Base-by-base conservation (phyloP, 2,888 invertebrate species). In the Cristatella mucedo region DNA sequence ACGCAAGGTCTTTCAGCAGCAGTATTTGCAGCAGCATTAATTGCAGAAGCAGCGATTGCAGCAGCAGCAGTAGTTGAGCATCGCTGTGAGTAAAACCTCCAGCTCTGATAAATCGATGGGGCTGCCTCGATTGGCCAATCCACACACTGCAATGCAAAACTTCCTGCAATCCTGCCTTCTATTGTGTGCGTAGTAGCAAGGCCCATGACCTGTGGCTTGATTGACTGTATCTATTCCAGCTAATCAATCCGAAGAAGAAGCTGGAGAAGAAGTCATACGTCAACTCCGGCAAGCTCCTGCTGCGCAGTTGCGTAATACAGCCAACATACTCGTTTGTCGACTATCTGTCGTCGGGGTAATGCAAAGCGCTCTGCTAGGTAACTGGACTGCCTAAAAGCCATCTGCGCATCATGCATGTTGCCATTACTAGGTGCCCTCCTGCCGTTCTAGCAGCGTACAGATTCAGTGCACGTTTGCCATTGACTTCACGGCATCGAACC, bases 271-370 rank as follows among this genome's bases (percentile, higher is more conserved):
- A 62, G 44, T 53, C 53, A 29, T 71, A 71, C 53, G 67, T 62
- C 44, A 60, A 69, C 49, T 71, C 71, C 21, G 72, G 72, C 19
- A 50, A 53, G 44, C 60, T 67, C 19, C 46, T 53, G 33, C 45
- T 69, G 24, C 33, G 56, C 44, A 48, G 48, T n/a, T 54, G 52
- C 29, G 47, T 49, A 21, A 48, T 63, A n/a, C 49, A 54, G 26
- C 45, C 51, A 21, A 57, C 61, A 40, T 53, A 56, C 43, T 65
- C 72, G 3, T 75, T 75, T 53, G 55, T 74, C 43, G 74, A 75
- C 51, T 75, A 70, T 53, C 66, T 75, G 32, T 64, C 68, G 45
- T 71, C 70, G 33, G 73, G 74, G 57, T 67, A 46, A 47, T 59
- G 48, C 13, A 11, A 16, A n/a, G 16, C 9, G 11, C 13, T 21